Evolutionary conservation across 1,140 invertebrate genomes (phyloP).

Genomic region (Procambarus virginalis): DNA sequence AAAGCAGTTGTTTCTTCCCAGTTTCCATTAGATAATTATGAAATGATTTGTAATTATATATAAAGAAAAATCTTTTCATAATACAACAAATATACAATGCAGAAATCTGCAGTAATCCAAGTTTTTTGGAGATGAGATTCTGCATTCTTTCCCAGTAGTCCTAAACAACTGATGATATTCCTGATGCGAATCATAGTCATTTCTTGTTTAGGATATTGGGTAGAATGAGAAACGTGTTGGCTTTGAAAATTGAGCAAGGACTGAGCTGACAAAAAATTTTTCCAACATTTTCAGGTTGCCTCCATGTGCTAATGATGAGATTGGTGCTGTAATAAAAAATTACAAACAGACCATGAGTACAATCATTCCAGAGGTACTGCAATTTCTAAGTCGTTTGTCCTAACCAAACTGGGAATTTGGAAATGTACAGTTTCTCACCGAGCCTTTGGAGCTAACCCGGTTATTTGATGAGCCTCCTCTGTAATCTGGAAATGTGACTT

Average conservation of each 20-base stretch:
- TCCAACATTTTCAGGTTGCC: slow-evolving; percentile 61
- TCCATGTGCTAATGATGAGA: slow-evolving; percentile 54
- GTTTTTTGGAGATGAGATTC: not conserved
- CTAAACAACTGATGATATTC: not conserved
- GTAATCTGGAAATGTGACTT: slow-evolving; percentile 25
- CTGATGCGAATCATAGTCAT: not conserved
- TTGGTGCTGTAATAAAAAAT: slow-evolving; percentile 61
- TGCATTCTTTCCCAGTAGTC: not conserved
- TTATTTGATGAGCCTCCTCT: not conserved
- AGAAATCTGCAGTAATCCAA: not conserved
- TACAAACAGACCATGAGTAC: slow-evolving; percentile 60
- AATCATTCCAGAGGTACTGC: slow-evolving; percentile 57
- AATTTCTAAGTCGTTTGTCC: slow-evolving; percentile 26
- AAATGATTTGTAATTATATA: not conserved
- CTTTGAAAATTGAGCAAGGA: not conserved
- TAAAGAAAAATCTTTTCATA: not conserved
- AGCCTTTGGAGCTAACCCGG: slow-evolving; percentile 48
- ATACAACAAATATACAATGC: not conserved
- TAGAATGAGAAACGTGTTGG: not conserved
- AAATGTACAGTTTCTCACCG: slow-evolving; percentile 41
- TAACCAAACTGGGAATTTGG: slow-evolving; percentile 51
- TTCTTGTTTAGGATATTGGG: not conserved
- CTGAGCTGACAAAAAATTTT: not conserved
- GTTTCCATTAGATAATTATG: not conserved
- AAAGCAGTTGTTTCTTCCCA: not conserved